Conservation (phyloP, 53 echinoderm and acorn worm genomes). For the Arbacia lixula region DNA sequence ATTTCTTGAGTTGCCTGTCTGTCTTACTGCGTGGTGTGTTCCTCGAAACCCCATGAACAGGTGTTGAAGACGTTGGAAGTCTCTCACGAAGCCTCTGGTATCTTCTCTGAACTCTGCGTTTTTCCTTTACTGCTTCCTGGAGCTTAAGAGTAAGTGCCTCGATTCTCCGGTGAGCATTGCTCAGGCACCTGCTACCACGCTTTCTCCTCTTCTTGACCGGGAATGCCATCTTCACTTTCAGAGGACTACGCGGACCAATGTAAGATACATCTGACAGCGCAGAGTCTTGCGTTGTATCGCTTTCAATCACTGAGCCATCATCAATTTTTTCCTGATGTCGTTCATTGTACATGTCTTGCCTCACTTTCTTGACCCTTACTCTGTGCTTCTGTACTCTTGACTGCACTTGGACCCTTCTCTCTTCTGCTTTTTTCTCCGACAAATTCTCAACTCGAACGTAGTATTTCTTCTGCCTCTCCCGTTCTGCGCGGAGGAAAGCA, state of each 20-base stretch:
- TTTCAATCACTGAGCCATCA: not conserved
- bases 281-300: constrained; percentile 15
- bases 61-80: constrained; percentile 26
- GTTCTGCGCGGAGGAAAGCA: constrained; percentile 43
- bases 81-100: constrained; percentile 23
- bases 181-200: constrained; percentile 48
- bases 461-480: constrained; percentile 33
- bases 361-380: constrained; percentile 45
- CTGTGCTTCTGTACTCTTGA: constrained; percentile 41
- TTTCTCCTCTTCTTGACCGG: constrained; percentile 11
- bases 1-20: constrained; percentile 28
- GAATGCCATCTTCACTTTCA: constrained; percentile 57
- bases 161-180: constrained; percentile 46
- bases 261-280: constrained; percentile 16
- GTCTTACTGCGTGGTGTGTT: constrained; percentile 50
- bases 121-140: constrained; percentile 47
- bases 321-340: too few relatives aligned
- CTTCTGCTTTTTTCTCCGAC: constrained; percentile 28
- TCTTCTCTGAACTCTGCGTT: constrained; percentile 37
- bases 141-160: constrained; percentile 48
- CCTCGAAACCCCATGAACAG: constrained; percentile 1
- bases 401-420: constrained; percentile 1
- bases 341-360: not conserved
- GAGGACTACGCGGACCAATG: not conserved
- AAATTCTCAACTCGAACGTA: constrained; percentile 38